Conservation (phyloP, 2,797 vertebrate species). For the Danio tinwini region DNA sequence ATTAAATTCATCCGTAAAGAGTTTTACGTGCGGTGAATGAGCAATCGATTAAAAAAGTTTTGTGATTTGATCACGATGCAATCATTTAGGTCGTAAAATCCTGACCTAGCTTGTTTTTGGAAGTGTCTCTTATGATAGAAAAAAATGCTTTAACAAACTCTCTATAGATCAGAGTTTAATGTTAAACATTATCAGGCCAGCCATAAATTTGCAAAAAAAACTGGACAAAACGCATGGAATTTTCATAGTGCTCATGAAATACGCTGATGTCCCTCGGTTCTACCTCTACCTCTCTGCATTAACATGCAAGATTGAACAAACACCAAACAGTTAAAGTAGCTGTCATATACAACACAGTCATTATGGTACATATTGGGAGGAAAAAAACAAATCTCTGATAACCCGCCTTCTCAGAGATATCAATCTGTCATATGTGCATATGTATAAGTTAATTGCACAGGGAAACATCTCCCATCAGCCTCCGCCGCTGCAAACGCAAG, state of each 20-base stretch:
- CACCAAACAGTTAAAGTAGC: conserved; percentile 60
- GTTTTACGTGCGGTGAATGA: conserved; percentile 32
- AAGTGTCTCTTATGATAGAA: conserved; percentile 8
- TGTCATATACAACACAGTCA: conserved; percentile 63
- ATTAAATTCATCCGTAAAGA: conserved; percentile 51
- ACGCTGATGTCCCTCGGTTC: conserved; percentile 40
- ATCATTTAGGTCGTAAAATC: conserved; percentile 16
- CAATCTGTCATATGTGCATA: conserved; percentile 33
- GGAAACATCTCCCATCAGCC: conserved; percentile 38
- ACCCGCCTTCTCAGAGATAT: conserved; percentile 19
- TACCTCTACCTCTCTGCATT: conserved; percentile 55
- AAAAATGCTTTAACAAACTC: conserved; percentile 47
- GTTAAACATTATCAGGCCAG: conserved; percentile 59
- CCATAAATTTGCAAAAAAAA: conserved; percentile 66
- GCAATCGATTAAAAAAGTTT: conserved; percentile 35
- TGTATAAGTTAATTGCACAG: conserved; percentile 40
- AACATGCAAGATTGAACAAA: conserved; percentile 62
- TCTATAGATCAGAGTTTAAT: conserved; percentile 58
- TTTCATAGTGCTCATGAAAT: conserved; percentile 44
- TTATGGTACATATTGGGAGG: conserved; percentile 57
- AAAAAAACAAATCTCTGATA: conserved; percentile 32
- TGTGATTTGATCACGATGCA: conserved; percentile 46
- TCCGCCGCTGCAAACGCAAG: conserved; percentile 35
- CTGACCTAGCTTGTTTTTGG: neutral
- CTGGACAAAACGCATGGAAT: conserved; percentile 61